These are phyloP conservation scores for Ailuropoda melanoleuca DNA, from an alignment of 2,113 vertebrate species.

Conservation along the genomic window DNA sequence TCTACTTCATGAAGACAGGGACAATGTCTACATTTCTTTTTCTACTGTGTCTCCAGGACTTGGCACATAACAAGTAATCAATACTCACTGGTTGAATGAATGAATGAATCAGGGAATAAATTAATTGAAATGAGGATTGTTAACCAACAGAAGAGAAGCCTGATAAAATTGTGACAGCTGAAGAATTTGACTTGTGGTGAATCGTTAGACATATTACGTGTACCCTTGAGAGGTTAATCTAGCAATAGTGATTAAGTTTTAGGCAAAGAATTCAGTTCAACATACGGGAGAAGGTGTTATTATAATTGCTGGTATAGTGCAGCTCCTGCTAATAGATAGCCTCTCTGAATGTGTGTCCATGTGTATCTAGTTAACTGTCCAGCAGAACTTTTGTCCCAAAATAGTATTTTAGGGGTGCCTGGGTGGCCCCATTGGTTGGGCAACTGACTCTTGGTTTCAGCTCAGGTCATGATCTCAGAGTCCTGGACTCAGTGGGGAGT, in stretches of 20 bases:
- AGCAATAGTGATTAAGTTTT: not conserved
- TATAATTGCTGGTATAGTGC: not conserved
- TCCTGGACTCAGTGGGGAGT: not conserved
- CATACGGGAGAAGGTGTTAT: not conserved
- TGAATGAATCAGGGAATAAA: not conserved
- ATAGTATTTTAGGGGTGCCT: not conserved
- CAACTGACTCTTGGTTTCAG: not conserved
- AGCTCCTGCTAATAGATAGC: not conserved
- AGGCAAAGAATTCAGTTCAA: not conserved
- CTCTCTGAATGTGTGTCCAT: not conserved
- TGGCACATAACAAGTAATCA: not conserved
- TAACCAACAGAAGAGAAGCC: not conserved
- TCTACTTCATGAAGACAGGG: not conserved
- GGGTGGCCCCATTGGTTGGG: not conserved
- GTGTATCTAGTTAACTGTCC: not conserved
- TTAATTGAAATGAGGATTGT: not conserved
- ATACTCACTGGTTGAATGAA: not conserved
- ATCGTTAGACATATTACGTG: not conserved
- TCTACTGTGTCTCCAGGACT: not conserved
- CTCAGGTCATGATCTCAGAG: not conserved
- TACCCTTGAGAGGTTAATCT: not conserved
- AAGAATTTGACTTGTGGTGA: not conserved
- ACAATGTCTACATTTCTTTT: not conserved
- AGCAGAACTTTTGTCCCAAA: not conserved
- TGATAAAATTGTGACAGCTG: not conserved